phyloP scores from a whole-genome alignment of 1,140 invertebrate species.

The Psilanteris sp. region DNA sequence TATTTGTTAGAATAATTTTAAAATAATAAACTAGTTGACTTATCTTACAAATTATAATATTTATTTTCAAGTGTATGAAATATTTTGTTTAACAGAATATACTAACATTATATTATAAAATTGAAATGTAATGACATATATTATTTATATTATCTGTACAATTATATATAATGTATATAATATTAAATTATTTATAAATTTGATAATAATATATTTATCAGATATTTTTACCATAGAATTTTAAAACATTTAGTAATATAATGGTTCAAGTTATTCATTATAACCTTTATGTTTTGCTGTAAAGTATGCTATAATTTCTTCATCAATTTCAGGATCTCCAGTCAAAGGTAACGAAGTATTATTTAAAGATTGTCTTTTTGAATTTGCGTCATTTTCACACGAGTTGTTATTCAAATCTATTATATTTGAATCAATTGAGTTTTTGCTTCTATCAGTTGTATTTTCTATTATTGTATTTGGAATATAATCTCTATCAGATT shows the following conservation, averaged over 20 bases:
- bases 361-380: slow-evolving; percentile 56
- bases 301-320: slow-evolving; percentile 79
- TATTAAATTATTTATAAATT: slow-evolving; percentile 19
- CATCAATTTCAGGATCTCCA: slow-evolving; percentile 78
- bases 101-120: too few species aligned
- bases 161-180: slow-evolving; percentile 7
- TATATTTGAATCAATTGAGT: slow-evolving; percentile 13
- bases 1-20: too few species aligned
- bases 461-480: too few species aligned
- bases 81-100: too few species aligned
- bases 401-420: slow-evolving; percentile 14
- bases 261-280: slow-evolving; percentile 18
- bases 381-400: slow-evolving; percentile 7
- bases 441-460: not conserved
- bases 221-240: too few species aligned
- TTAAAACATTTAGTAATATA: too few species aligned
- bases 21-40: too few species aligned
- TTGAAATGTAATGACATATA: too few species aligned
- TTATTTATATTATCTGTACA: slow-evolving; percentile 26
- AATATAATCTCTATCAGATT: too few species aligned
- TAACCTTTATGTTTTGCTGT: slow-evolving; percentile 67
- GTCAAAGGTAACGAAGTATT: slow-evolving; percentile 71
- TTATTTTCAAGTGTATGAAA: too few species aligned
- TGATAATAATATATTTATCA: too few species aligned
- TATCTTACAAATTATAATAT: too few species aligned